Evolutionary conservation across 2,797 vertebrate species (phyloP).

Genomic region (Lateolabrax maculatus): DNA sequence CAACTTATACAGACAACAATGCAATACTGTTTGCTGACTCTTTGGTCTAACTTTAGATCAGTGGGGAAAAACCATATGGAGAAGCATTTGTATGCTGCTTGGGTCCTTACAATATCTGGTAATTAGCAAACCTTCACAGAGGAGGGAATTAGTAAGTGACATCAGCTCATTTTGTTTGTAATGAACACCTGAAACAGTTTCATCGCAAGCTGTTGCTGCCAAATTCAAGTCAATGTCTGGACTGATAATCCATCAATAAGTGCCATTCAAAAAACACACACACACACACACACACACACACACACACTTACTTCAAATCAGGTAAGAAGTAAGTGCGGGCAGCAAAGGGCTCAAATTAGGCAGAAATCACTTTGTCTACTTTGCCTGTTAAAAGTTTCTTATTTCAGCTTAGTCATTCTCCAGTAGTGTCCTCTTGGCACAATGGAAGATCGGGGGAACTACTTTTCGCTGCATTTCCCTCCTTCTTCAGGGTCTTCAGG

Average conservation of each 20-base stretch:
- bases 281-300: no score
- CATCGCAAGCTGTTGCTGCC: constrained; percentile 10
- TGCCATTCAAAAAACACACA: not conserved
- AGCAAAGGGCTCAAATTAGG: not conserved
- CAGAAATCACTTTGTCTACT: not conserved
- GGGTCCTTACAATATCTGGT: not conserved
- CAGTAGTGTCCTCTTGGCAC: constrained; percentile 36
- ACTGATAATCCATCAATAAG: constrained; percentile 14
- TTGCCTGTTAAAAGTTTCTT: constrained; percentile 2
- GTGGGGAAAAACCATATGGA: not conserved
- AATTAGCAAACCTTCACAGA: not conserved
- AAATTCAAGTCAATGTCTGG: constrained; percentile 7
- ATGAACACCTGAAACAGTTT: constrained; percentile 28
- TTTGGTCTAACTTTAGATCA: constrained; percentile 17
- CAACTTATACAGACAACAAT: constrained; percentile 4
- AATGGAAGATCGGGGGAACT: not conserved
- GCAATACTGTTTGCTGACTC: not conserved
- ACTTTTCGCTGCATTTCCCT: constrained; percentile 45
- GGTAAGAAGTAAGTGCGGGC: not conserved
- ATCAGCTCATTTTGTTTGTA: constrained; percentile 10
- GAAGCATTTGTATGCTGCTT: constrained; percentile 2
- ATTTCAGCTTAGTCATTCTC: constrained; percentile 44
- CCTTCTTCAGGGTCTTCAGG: constrained; percentile 89
- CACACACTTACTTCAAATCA: not conserved
- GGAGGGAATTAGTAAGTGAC: constrained; percentile 18